Evolutionary conservation across 2,113 vertebrate species (phyloP).

Genomic region (Aythya baeri): DNA sequence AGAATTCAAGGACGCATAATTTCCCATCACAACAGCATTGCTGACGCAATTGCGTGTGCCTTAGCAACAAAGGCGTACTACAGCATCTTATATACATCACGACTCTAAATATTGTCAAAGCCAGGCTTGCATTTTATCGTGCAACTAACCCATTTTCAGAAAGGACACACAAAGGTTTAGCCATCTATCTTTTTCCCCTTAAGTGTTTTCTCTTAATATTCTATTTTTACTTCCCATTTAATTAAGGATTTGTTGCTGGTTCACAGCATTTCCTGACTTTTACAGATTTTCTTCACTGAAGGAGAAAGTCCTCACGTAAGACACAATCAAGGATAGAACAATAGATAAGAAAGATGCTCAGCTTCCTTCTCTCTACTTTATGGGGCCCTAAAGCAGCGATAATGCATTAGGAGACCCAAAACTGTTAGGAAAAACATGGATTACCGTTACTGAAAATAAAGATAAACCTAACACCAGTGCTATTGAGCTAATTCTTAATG

Average conservation of each 20-base stretch:
- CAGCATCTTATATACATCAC: conserved; percentile 45
- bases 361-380: background rate
- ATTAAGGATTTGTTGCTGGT: conserved; percentile 19
- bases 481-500: conserved; percentile 27
- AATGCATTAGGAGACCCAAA: background rate
- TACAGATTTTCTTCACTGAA: background rate
- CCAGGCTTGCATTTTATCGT: conserved; percentile 9
- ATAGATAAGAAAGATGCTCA: background rate
- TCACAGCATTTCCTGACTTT: conserved; percentile 22
- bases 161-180: conserved; percentile 17
- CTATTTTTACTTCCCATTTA: conserved; percentile 43
- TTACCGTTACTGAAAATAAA: background rate
- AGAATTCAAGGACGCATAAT: conserved; percentile 34
- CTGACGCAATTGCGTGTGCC: conserved; percentile 14
- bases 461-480: background rate
- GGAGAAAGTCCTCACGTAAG: background rate
- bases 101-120: conserved; percentile 30
- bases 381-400: background rate
- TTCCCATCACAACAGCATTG: conserved; percentile 12
- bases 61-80: conserved; percentile 63
- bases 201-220: background rate
- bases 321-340: conserved; percentile 36
- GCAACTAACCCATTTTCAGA: background rate
- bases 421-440: background rate
- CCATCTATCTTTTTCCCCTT: background rate